Percentiles rank a stretch among this genome's conserved stretches.
Conservation (phyloP, 2,797 vertebrate species). For the Oryzias sinensis region DNA sequence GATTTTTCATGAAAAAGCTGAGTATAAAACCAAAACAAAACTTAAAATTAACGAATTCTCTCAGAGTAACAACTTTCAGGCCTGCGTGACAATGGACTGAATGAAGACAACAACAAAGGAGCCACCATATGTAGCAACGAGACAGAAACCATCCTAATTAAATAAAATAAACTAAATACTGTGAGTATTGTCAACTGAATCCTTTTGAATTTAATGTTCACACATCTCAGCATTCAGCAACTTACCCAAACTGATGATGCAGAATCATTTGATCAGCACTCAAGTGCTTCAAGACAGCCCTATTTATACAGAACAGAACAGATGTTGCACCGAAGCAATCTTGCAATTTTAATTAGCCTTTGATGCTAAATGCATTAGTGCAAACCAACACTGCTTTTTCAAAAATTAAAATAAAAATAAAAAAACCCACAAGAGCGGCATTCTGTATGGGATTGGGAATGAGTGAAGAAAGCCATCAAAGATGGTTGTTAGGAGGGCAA, state of each 20-base stretch:
- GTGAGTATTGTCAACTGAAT: not conserved
- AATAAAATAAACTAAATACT: not conserved
- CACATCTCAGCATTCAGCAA: slow-evolving; percentile 38
- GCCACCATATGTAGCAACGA: not conserved
- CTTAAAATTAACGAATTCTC: no score
- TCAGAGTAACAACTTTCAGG: no score
- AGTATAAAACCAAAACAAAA: no score
- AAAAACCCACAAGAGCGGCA: slow-evolving; percentile 20
- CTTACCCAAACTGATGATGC: slow-evolving; percentile 64
- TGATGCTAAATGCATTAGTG: slow-evolving; percentile 69
- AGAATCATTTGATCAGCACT: slow-evolving; percentile 69
- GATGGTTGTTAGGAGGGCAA: slow-evolving; percentile 41
- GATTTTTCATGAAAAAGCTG: no score
- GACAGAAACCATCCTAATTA: not conserved
- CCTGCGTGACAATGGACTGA: not conserved
- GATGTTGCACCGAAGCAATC: slow-evolving; percentile 75
- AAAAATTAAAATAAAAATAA: slow-evolving; percentile 15
- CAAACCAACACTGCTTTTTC: slow-evolving; percentile 37
- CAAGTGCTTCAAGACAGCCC: slow-evolving; percentile 68
- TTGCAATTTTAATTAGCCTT: slow-evolving; percentile 74
- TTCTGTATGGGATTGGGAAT: slow-evolving; percentile 6
- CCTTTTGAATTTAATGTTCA: slow-evolving; percentile 39
- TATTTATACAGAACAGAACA: slow-evolving; percentile 73
- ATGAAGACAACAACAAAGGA: not conserved
- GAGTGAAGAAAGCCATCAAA: slow-evolving; percentile 36